Evolutionary conservation across 2,888 invertebrate genomes (phyloP).

Genomic region (Thymelicus lineola): DNA sequence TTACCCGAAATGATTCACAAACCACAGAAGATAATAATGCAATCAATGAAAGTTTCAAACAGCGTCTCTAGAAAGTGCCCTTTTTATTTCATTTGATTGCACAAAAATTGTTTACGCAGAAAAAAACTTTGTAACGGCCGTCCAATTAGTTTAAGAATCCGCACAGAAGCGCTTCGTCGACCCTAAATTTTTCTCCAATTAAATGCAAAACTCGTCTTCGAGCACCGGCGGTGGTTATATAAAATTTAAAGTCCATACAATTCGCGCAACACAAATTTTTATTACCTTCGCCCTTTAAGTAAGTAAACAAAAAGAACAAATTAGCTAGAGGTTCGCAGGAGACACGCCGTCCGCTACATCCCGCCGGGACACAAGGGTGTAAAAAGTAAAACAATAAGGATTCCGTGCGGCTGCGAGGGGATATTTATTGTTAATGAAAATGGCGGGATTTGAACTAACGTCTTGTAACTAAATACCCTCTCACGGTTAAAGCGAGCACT

Average conservation of each 20-base stretch:
- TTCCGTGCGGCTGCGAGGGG: conserved; percentile 80
- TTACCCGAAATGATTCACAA: conserved; percentile 10
- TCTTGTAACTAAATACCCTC: conserved; percentile 86
- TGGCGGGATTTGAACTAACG: conserved; percentile 85
- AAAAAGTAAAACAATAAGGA: conserved; percentile 86
- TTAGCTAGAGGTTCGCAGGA: conserved; percentile 72
- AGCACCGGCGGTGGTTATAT: conserved; percentile 78
- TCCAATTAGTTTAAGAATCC: conserved; percentile 83
- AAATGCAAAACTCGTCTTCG: conserved; percentile 80
- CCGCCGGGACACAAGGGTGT: conserved; percentile 83
- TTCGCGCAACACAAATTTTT: conserved; percentile 85
- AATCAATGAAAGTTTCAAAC: neutral
- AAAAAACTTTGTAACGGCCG: conserved; percentile 80
- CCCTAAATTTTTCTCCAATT: conserved; percentile 83
- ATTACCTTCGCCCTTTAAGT: conserved; percentile 79
- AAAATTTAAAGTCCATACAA: conserved; percentile 84
- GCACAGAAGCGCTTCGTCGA: conserved; percentile 80
- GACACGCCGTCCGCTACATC: conserved; percentile 69
- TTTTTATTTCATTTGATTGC: conserved; percentile 56
- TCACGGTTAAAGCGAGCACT: conserved; percentile 85
- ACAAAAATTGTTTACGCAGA: conserved; percentile 70
- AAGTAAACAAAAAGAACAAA: conserved; percentile 84
- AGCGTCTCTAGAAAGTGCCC: conserved; percentile 19
- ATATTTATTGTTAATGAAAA: conserved; percentile 87
- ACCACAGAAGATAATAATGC: neutral